Evolutionary conservation across 2,888 invertebrate genomes (phyloP).

Genomic region (Bedellia somnulentella): DNA sequence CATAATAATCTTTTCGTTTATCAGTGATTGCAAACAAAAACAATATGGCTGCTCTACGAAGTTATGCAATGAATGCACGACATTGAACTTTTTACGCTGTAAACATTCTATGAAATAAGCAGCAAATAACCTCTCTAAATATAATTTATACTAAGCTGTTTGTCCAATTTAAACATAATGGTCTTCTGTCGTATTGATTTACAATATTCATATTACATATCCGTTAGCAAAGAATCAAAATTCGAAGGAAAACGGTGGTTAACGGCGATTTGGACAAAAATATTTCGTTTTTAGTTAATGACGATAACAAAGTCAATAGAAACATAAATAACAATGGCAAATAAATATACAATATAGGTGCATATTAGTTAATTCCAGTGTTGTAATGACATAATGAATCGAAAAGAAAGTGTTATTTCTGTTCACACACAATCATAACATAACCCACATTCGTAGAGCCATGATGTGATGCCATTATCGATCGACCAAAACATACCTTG

Average conservation of each 20-base stretch:
- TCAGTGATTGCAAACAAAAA: not conserved
- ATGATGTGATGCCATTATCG: conserved; percentile 36
- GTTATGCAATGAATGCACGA: conserved; percentile 17
- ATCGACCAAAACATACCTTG: conserved; percentile 47
- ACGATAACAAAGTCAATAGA: no score
- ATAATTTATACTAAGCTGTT: no score
- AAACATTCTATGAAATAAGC: no score
- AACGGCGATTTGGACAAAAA: no score
- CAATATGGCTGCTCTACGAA: conserved; percentile 3
- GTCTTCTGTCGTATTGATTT: no score
- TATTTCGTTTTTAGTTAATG: no score
- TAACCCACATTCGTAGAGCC: not conserved
- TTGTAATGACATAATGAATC: not conserved
- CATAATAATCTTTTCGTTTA: no score
- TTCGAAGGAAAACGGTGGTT: conserved; percentile 41
- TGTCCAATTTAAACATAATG: no score
- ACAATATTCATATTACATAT: no score
- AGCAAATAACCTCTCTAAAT: no score
- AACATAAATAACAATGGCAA: not conserved
- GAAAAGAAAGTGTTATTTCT: not conserved
- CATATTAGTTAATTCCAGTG: not conserved
- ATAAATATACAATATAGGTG: not conserved
- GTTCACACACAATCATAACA: not conserved
- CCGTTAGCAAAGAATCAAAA: no score
- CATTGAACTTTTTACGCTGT: conserved; percentile 15